These are phyloP conservation scores for Anneissia japonica DNA, from an alignment of 35 echinoderm and acorn worm species.

Conservation along the genomic window DNA sequence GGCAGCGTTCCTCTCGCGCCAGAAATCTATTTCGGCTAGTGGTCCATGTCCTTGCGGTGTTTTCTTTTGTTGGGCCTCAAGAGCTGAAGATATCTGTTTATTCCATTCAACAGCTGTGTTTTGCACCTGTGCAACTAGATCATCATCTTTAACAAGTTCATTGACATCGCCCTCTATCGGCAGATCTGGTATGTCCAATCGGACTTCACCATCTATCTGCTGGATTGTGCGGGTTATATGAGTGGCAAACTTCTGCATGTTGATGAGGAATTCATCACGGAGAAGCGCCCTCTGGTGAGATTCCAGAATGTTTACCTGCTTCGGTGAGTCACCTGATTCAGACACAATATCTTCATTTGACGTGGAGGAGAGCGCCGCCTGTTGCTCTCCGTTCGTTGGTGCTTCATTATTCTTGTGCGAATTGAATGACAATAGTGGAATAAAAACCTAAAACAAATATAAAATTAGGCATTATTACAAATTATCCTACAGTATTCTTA, in stretches of 20 bases:
- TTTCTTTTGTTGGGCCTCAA: constrained; percentile 90
- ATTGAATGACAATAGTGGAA: constrained; percentile 87
- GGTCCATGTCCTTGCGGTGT: constrained; percentile 90
- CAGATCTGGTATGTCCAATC: constrained; percentile 72
- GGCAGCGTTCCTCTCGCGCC: constrained; percentile 88
- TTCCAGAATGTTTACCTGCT: constrained; percentile 54
- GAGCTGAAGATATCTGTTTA: constrained; percentile 73
- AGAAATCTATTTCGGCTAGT: constrained; percentile 94
- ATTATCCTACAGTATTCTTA: too few relatives aligned
- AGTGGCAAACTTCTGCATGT: constrained; percentile 95
- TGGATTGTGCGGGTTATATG: constrained; percentile 92
- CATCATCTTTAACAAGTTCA: constrained; percentile 79
- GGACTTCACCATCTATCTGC: constrained; percentile 94
- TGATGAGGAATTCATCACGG: constrained; percentile 95
- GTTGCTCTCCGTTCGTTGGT: constrained; percentile 52
- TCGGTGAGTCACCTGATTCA: constrained; percentile 37
- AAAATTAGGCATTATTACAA: not conserved
- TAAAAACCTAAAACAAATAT: constrained; percentile 66
- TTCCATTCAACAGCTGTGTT: constrained; percentile 86
- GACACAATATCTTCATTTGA: constrained; percentile 41
- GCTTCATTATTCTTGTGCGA: constrained; percentile 89
- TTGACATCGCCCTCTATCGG: constrained; percentile 59
- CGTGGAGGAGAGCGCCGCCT: constrained; percentile 43
- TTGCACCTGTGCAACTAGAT: constrained; percentile 70
- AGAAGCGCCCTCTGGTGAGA: constrained; percentile 61